A percentile compares a stretch with the other conserved stretches of the same genome.
These are phyloP conservation scores for Poeciliopsis turrubarensis DNA, from an alignment of 2,113 vertebrate species.

Conservation along the genomic window DNA sequence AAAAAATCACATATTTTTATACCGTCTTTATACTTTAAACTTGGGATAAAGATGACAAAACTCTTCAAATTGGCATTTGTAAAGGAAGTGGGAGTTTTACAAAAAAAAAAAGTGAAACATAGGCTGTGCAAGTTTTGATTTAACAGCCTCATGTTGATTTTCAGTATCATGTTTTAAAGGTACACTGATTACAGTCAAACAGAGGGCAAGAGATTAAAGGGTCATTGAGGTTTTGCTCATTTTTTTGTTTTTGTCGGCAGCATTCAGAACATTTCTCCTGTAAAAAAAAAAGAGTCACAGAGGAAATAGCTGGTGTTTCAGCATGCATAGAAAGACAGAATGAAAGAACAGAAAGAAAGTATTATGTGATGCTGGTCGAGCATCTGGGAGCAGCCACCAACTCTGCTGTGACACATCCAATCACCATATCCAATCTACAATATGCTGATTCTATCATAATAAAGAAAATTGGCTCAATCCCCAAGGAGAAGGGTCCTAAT, in stretches of 20 bases:
- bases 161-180: background rate
- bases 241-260: background rate
- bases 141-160: background rate
- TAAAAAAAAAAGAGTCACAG: conserved; percentile 1
- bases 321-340: conserved; percentile 4
- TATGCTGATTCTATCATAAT: conserved; percentile 94
- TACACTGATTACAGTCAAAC: background rate
- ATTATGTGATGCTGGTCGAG: conserved; percentile 79
- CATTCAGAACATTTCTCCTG: background rate
- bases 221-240: background rate
- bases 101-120: background rate
- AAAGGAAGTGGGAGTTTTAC: background rate
- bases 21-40: background rate
- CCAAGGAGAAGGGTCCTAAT: conserved; percentile 83
- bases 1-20: too few species aligned
- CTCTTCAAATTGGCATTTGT: background rate
- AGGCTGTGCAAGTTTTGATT: background rate
- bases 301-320: conserved; percentile 11
- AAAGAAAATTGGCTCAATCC: conserved; percentile 90
- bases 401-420: conserved; percentile 79
- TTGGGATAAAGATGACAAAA: background rate
- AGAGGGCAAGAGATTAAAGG: too few species aligned
- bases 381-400: conserved; percentile 66
- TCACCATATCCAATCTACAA: conserved; percentile 85
- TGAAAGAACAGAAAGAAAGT: background rate